These are phyloP conservation scores for Sorex fumeus DNA, from an alignment of 2,113 vertebrate genomes.

Conservation along the genomic window DNA sequence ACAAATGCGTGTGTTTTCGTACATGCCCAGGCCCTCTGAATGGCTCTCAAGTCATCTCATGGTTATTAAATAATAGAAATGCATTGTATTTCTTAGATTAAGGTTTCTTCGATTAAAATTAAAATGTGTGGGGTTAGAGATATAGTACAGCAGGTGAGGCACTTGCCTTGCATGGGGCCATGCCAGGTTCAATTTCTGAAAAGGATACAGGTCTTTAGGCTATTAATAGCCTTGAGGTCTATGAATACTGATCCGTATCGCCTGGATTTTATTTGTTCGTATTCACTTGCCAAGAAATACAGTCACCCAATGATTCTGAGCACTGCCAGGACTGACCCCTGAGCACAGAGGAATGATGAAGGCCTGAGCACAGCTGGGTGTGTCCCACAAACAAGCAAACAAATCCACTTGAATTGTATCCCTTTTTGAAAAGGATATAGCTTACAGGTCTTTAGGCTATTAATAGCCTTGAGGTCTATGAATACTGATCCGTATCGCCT, in stretches of 20 bases:
- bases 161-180: too few species aligned
- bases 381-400: too few species aligned
- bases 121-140: too few species aligned
- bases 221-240: not conserved
- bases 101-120: constrained; percentile 20
- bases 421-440: not conserved
- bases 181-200: not conserved
- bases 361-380: too few species aligned
- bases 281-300: not conserved
- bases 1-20: constrained; percentile 15
- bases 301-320: not conserved
- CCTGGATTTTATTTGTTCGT: not conserved
- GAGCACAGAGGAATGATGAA: too few species aligned
- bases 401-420: not conserved
- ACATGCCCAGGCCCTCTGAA: not conserved
- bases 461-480: not conserved
- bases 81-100: not conserved
- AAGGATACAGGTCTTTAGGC: not conserved
- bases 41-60: not conserved
- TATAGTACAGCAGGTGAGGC: too few species aligned
- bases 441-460: not conserved
- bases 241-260: not conserved
- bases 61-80: constrained; percentile 33
- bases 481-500: not conserved
- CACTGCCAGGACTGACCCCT: too few species aligned